These are phyloP conservation scores for Teleogryllus occipitalis DNA, from an alignment of 1,140 invertebrate genomes.

Conservation along the genomic window DNA sequence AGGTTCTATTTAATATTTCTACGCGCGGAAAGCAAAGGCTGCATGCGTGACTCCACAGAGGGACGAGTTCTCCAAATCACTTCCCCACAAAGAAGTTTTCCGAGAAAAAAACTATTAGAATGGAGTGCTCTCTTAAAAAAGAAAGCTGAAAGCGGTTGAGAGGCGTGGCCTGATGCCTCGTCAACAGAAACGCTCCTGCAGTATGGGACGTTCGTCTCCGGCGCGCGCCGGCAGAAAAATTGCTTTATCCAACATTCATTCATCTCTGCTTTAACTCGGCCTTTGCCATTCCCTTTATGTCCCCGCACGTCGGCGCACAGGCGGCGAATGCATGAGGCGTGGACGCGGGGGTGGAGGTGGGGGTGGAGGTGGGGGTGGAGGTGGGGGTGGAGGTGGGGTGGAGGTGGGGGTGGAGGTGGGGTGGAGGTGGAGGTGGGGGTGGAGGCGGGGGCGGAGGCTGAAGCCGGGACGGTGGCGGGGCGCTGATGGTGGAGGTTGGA, in stretches of 20 bases:
- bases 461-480: background rate
- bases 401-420: background rate
- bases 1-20: too few species aligned
- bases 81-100: background rate
- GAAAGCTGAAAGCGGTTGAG: background rate
- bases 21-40: too few species aligned
- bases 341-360: background rate
- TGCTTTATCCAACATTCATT: slow-evolving; percentile 1
- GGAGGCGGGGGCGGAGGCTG: too few species aligned
- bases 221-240: background rate
- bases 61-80: background rate
- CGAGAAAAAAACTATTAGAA: background rate
- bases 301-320: background rate
- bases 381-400: too few species aligned
- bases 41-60: background rate
- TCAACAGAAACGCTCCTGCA: background rate
- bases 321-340: too few species aligned
- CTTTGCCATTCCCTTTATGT: background rate
- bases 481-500: too few species aligned
- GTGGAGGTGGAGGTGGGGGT: background rate
- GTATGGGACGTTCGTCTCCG: background rate
- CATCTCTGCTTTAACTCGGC: background rate
- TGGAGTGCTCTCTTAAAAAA: background rate
- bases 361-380: background rate
- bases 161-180: background rate